Percentiles rank a stretch among this genome's conserved stretches.
Evolutionary conservation across 2,113 vertebrate genomes (phyloP).

Genomic region (Labrus mixtus): DNA sequence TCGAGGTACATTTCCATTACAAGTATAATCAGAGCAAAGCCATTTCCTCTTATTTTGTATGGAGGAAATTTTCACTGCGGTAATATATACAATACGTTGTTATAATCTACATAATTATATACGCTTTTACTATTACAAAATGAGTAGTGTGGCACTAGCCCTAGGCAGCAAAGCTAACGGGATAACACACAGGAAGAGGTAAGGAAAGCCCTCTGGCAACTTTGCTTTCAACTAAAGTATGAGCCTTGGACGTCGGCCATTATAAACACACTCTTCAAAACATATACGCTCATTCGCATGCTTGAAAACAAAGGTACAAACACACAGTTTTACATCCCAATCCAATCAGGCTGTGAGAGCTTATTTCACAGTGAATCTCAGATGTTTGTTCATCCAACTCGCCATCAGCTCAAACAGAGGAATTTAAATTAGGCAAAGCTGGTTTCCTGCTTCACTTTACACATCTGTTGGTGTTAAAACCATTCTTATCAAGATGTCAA

Average conservation of each 20-base stretch:
- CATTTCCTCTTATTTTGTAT: neutral
- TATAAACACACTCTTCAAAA: conserved; percentile 32
- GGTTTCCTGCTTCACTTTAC: conserved; percentile 15
- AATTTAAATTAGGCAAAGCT: conserved; percentile 24
- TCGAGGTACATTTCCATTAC: neutral
- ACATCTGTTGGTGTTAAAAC: conserved; percentile 41
- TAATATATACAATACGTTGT: conserved; percentile 29
- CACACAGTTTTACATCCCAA: neutral
- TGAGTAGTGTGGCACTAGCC: conserved; percentile 22
- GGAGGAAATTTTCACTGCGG: neutral
- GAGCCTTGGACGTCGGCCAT: conserved; percentile 45
- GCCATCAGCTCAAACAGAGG: conserved; percentile 6
- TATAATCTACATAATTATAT: conserved; percentile 52
- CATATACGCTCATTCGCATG: neutral
- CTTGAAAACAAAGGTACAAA: conserved; percentile 11
- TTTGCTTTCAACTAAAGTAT: conserved; percentile 38
- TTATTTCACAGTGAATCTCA: conserved; percentile 5
- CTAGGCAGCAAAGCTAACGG: conserved; percentile 43
- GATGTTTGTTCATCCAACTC: conserved; percentile 12
- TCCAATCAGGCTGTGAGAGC: neutral
- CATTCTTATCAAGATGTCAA: conserved; percentile 34
- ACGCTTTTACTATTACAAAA: conserved; percentile 35
- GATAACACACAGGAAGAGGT: conserved; percentile 54
- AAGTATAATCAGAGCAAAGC: neutral
- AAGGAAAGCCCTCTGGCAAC: conserved; percentile 52